phyloP scores from a whole-genome alignment of 2,797 vertebrate species.

The Gila robusta region DNA sequence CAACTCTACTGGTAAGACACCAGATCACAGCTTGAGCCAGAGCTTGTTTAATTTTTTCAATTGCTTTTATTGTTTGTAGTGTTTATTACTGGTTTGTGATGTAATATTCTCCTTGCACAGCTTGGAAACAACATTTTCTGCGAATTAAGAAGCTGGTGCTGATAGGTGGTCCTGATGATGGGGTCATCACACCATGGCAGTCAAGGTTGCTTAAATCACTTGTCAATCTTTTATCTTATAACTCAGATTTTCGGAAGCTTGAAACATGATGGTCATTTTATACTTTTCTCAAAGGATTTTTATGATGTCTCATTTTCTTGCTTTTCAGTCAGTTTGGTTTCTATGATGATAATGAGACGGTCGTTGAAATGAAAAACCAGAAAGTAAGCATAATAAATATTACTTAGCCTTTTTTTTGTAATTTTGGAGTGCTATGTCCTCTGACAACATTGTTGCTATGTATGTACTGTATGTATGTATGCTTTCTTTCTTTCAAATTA shows the following conservation, averaged over 20 bases:
- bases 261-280: background rate
- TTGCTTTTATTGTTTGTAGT: background rate
- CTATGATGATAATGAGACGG: conserved; percentile 88
- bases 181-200: conserved; percentile 92
- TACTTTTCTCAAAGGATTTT: background rate
- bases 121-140: conserved; percentile 91
- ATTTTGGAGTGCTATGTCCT: background rate
- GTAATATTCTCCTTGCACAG: conserved; percentile 67
- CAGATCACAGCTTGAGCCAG: too few relatives aligned
- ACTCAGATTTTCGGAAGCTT: background rate
- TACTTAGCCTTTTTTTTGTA: background rate
- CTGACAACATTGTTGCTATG: background rate
- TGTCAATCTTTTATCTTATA: conserved; percentile 13
- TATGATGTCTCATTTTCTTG: background rate
- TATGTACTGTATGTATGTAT: too few relatives aligned
- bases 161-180: conserved; percentile 90
- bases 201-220: conserved; percentile 80
- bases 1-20: conserved; percentile 84
- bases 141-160: conserved; percentile 86
- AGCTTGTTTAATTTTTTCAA: background rate
- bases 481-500: background rate
- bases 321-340: conserved; percentile 89
- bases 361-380: conserved; percentile 87
- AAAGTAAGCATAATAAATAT: conserved; percentile 78
- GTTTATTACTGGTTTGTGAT: background rate